Percentiles rank a stretch among this genome's conserved stretches.
These are phyloP conservation scores for Acronicta aceris DNA, from an alignment of 2,888 invertebrate genomes.

Conservation along the genomic window DNA sequence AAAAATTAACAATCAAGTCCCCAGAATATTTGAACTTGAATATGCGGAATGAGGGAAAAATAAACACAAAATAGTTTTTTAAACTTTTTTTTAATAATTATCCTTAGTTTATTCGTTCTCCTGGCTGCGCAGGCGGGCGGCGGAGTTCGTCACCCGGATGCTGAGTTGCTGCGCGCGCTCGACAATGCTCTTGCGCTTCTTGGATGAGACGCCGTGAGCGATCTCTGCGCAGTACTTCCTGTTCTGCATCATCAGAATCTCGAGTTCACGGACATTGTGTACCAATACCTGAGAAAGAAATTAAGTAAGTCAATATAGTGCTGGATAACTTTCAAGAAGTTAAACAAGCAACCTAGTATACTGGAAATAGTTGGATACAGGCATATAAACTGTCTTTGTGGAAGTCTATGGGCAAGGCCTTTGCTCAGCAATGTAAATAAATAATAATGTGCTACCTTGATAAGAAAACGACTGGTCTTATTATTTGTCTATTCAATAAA, in stretches of 20 bases:
- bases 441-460: too few relatives aligned
- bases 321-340: too few relatives aligned
- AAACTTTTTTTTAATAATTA: slow-evolving; percentile 52
- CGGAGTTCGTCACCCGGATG: slow-evolving; percentile 98
- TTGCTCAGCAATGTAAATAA: too few relatives aligned
- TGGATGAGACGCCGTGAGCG: slow-evolving; percentile 99
- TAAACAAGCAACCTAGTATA: too few relatives aligned
- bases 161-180: slow-evolving; percentile 98
- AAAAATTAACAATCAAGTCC: too few relatives aligned
- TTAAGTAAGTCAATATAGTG: not conserved
- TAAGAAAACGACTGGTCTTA: too few relatives aligned
- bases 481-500: too few relatives aligned
- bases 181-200: slow-evolving; percentile 98
- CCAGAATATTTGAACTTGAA: too few relatives aligned
- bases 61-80: slow-evolving; percentile 12
- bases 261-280: slow-evolving; percentile 94
- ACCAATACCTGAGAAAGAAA: slow-evolving; percentile 77
- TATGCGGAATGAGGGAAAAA: not conserved
- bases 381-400: too few relatives aligned
- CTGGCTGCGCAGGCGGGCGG: slow-evolving; percentile 98
- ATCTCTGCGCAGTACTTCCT: slow-evolving; percentile 99
- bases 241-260: slow-evolving; percentile 99
- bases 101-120: slow-evolving; percentile 96
- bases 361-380: too few relatives aligned
- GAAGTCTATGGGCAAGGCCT: too few relatives aligned